Percentiles rank a stretch among this genome's conserved stretches.
These are phyloP conservation scores for Amphilophus citrinellus DNA, from an alignment of 2,113 vertebrate genomes.

Conservation along the genomic window DNA sequence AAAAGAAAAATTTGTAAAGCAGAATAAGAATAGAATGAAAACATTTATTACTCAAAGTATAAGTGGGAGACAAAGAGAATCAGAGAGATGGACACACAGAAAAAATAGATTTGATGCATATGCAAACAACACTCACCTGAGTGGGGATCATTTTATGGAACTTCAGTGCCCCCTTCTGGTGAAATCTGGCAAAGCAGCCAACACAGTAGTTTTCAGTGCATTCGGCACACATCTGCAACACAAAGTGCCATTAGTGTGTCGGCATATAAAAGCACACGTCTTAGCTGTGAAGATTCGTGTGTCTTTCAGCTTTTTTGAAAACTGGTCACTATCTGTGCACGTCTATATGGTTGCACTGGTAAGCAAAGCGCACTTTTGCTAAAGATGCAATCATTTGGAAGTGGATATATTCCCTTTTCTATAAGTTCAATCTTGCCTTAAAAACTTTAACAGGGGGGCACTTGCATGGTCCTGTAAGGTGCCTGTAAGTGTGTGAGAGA, in stretches of 20 bases:
- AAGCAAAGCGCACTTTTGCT: not conserved
- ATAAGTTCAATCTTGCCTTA: conserved; percentile 42
- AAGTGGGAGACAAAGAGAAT: conserved; percentile 37
- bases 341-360: not conserved
- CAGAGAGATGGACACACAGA: conserved; percentile 30
- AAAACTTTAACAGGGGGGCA: conserved; percentile 47
- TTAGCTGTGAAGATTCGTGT: not conserved
- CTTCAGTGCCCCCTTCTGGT: conserved; percentile 92
- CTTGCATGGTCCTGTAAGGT: conserved; percentile 16
- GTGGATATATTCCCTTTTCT: not conserved
- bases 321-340: not conserved
- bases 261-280: not conserved
- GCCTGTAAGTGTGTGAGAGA: not conserved
- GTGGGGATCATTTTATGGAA: conserved; percentile 85
- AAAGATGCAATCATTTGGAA: conserved; percentile 17
- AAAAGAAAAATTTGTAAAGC: conserved; percentile 38
- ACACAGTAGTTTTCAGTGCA: conserved; percentile 88
- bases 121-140: conserved; percentile 76
- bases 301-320: not conserved
- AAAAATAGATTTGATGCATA: conserved; percentile 25
- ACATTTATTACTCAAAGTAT: conserved; percentile 50
- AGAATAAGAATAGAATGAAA: conserved; percentile 34
- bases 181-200: conserved; percentile 86
- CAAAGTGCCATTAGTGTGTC: not conserved
- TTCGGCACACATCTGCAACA: conserved; percentile 84